Conservation (phyloP, 1,140 invertebrate genomes). For the Acromyrmex echinatior region DNA sequence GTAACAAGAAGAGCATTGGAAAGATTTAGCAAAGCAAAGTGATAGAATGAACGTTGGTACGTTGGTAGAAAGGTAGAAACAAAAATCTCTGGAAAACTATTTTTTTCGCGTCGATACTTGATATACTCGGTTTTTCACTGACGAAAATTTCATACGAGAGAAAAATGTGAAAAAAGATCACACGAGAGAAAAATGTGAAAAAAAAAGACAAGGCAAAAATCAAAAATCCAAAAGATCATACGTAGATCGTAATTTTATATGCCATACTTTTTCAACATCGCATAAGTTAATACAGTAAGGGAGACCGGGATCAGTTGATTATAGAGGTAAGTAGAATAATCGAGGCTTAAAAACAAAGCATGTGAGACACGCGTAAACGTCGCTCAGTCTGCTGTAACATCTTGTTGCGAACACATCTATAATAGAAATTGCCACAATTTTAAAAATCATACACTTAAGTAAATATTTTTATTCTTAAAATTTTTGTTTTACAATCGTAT, state of each 20-base stretch:
- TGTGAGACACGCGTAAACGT: too few relatives aligned
- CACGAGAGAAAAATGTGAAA: neutral
- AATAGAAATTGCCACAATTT: too few relatives aligned
- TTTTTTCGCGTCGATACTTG: slow-evolving; percentile 3
- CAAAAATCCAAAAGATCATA: neutral
- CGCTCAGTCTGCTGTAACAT: too few relatives aligned
- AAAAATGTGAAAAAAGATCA: neutral
- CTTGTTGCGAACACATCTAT: too few relatives aligned
- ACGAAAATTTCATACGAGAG: neutral
- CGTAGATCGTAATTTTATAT: neutral
- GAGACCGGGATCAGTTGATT: too few relatives aligned
- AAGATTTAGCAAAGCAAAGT: neutral
- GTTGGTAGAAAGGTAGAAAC: slow-evolving; percentile 14
- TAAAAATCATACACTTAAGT: too few relatives aligned
- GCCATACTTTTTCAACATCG: neutral
- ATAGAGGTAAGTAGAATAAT: too few relatives aligned
- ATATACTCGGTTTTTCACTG: slow-evolving; percentile 18
- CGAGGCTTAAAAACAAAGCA: too few relatives aligned
- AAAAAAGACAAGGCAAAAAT: neutral
- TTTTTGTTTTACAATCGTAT: too few relatives aligned
- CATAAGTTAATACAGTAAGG: neutral
- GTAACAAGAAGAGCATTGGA: slow-evolving; percentile 8
- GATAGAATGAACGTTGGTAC: slow-evolving; percentile 26
- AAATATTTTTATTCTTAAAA: too few relatives aligned
- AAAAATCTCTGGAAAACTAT: neutral